phyloP scores from a whole-genome alignment of 2,888 invertebrate species.

The Marronus borbonicus region DNA sequence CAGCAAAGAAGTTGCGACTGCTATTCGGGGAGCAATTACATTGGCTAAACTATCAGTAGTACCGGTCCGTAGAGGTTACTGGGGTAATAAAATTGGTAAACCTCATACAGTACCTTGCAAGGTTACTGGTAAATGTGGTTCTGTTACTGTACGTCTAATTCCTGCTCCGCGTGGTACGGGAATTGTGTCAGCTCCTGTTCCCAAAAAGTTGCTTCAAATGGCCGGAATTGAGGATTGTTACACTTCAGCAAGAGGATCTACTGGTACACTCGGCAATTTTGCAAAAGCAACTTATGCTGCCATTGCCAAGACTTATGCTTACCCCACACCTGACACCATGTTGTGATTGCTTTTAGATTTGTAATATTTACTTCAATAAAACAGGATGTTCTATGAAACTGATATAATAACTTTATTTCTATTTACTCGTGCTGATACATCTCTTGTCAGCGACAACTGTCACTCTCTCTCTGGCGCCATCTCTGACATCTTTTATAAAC shows the following conservation, averaged over 20 bases:
- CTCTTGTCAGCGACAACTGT: too few relatives aligned
- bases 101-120: slow-evolving; percentile 99
- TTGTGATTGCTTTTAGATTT: too few relatives aligned
- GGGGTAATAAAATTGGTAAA: slow-evolving; percentile 99
- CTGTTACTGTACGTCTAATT: slow-evolving; percentile 97
- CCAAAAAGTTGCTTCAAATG: slow-evolving; percentile 98
- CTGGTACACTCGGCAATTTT: slow-evolving; percentile 98
- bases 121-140: slow-evolving; percentile 99
- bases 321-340: slow-evolving; percentile 99
- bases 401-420: too few relatives aligned
- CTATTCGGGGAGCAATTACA: slow-evolving; percentile 99
- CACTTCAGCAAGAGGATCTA: slow-evolving; percentile 97
- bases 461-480: too few relatives aligned
- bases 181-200: slow-evolving; percentile 99
- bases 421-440: too few relatives aligned
- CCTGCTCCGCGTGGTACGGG: slow-evolving; percentile 99
- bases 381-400: too few relatives aligned
- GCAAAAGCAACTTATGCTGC: slow-evolving; percentile 99
- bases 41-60: slow-evolving; percentile 98
- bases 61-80: slow-evolving; percentile 98
- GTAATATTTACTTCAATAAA: too few relatives aligned
- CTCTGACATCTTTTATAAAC: too few relatives aligned
- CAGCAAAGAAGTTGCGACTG: slow-evolving; percentile 99
- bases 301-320: slow-evolving; percentile 98
- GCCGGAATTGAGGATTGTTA: slow-evolving; percentile 99